Percentiles rank a stretch among this genome's conserved stretches.
Conservation (phyloP, 2,113 vertebrate genomes). For the Cyphomyrus discorhynchus region DNA sequence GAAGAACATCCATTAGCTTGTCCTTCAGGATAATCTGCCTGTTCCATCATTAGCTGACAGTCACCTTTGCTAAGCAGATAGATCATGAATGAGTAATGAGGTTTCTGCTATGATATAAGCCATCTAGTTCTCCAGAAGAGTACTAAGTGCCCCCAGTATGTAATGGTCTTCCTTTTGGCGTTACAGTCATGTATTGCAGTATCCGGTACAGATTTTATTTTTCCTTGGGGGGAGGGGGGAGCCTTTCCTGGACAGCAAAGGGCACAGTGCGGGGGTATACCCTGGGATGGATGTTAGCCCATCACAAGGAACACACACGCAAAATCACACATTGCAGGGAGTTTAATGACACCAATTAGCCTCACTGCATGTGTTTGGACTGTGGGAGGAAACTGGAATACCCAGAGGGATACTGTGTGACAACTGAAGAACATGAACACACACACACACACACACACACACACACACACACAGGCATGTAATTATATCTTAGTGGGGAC, state of each 20-base stretch:
- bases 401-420: background rate
- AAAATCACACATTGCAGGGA: background rate
- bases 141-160: background rate
- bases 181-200: background rate
- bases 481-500: background rate
- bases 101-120: background rate
- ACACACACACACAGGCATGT: background rate
- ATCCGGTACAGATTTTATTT: background rate
- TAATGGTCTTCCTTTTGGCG: background rate
- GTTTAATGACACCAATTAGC: background rate
- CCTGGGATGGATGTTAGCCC: background rate
- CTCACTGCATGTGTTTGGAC: background rate
- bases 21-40: conserved; percentile 11
- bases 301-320: background rate
- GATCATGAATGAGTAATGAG: conserved; percentile 11
- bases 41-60: conserved; percentile 10
- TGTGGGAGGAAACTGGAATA: background rate
- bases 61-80: background rate
- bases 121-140: background rate
- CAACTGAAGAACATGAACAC: background rate
- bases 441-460: background rate
- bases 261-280: background rate
- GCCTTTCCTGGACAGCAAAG: background rate
- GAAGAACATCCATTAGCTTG: conserved; percentile 13
- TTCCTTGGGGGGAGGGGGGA: background rate